Conservation (phyloP, 2,113 vertebrate genomes). For the Neodon shergylaensis region DNA sequence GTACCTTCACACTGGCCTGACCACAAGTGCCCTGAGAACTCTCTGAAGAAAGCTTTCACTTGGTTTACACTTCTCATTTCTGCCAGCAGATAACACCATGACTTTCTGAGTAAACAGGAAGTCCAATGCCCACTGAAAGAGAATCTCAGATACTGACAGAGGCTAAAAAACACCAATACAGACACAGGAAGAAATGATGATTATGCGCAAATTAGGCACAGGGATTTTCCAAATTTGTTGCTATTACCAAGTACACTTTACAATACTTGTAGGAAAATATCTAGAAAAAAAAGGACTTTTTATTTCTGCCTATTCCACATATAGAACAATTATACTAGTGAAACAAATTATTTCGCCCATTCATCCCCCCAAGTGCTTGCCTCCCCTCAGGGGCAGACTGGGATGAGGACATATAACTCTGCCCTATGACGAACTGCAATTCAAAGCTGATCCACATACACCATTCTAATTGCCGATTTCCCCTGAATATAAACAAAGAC, state of each 20-base stretch:
- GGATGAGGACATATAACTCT: background rate
- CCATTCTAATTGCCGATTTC: background rate
- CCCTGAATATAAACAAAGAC: constrained; percentile 28
- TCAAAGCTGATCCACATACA: background rate
- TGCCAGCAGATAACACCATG: background rate
- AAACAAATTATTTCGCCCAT: constrained; percentile 43
- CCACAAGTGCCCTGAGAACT: background rate
- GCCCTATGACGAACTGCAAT: background rate
- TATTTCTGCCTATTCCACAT: background rate
- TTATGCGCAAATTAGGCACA: background rate
- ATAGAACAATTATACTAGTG: constrained; percentile 15
- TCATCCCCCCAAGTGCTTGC: constrained; percentile 14
- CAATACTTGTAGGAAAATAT: constrained; percentile 17
- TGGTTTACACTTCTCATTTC: background rate
- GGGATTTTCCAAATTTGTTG: background rate
- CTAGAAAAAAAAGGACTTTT: background rate
- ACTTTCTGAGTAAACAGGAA: constrained; percentile 36
- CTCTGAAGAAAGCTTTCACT: background rate
- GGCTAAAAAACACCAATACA: constrained; percentile 3
- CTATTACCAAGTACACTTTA: constrained; percentile 1
- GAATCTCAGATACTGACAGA: constrained; percentile 29
- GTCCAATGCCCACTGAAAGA: background rate
- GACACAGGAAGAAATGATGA: background rate
- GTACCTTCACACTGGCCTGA: background rate
- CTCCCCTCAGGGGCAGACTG: background rate